Evolutionary conservation across 2,888 invertebrate genomes (phyloP).

Genomic region (Pomacea canaliculata): DNA sequence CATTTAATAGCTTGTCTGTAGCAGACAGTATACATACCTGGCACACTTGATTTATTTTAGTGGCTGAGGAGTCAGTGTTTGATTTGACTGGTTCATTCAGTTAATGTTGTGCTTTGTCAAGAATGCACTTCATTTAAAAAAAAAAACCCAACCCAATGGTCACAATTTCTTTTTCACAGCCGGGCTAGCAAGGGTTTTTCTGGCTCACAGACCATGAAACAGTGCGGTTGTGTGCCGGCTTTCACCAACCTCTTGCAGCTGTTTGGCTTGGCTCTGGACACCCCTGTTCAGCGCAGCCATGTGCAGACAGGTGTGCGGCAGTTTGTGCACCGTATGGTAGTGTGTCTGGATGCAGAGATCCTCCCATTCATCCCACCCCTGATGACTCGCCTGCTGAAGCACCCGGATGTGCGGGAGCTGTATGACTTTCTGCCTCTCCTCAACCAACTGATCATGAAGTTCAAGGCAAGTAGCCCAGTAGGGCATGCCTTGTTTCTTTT

Average conservation of each 20-base stretch:
- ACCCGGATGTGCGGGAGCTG: constrained; percentile 67
- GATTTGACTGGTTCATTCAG: too few species aligned
- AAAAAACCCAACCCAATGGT: too few species aligned
- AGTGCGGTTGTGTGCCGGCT: constrained; percentile 72
- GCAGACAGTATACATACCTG: too few species aligned
- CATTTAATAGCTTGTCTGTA: too few species aligned
- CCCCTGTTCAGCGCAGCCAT: constrained; percentile 55
- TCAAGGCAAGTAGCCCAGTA: constrained; percentile 67
- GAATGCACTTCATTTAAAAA: too few species aligned
- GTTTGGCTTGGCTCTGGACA: constrained; percentile 72
- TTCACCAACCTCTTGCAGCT: constrained; percentile 72
- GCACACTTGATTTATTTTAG: too few species aligned
- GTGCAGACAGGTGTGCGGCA: constrained; percentile 72
- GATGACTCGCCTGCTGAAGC: constrained; percentile 71
- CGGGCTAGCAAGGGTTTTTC: constrained; percentile 75
- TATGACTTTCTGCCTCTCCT: constrained; percentile 74
- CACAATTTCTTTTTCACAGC: constrained; percentile 59
- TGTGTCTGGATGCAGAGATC: constrained; percentile 74
- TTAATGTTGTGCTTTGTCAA: too few species aligned
- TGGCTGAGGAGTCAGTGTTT: too few species aligned
- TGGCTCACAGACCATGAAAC: constrained; percentile 73
- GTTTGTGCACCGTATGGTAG: constrained; percentile 75
- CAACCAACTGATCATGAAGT: constrained; percentile 75
- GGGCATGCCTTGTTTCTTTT: too few species aligned
- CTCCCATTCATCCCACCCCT: constrained; percentile 73